These are phyloP conservation scores for Sarcophaga bullata DNA, from an alignment of 1,140 invertebrate species.

Conservation along the genomic window DNA sequence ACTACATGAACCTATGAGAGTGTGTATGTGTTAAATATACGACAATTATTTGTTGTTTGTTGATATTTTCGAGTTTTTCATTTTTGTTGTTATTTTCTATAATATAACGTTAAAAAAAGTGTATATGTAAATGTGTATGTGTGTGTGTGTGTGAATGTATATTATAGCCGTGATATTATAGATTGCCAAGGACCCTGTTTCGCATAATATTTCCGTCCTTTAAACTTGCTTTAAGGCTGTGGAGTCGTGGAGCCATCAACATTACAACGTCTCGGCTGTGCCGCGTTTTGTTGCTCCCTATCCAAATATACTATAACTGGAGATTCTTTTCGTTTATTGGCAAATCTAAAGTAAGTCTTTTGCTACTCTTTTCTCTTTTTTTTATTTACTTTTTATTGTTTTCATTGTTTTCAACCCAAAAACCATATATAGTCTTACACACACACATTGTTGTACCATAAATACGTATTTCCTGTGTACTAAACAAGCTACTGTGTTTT, in stretches of 20 bases:
- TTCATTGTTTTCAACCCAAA: not conserved
- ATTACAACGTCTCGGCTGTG: slow-evolving; percentile 53
- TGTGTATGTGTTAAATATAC: not conserved
- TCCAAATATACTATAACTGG: slow-evolving; percentile 58
- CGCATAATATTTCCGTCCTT: slow-evolving; percentile 30
- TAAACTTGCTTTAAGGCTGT: slow-evolving; percentile 36
- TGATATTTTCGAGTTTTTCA: too few relatives aligned
- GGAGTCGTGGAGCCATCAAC: slow-evolving; percentile 51
- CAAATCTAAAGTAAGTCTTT: slow-evolving; percentile 63
- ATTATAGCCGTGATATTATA: slow-evolving; percentile 19
- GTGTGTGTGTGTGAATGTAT: slow-evolving; percentile 22
- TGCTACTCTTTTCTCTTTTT: not conserved
- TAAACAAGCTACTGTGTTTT: not conserved
- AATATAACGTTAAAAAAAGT: not conserved
- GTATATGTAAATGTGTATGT: slow-evolving; percentile 1
- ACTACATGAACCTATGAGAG: not conserved
- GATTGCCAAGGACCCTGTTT: slow-evolving; percentile 44
- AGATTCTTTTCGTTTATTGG: slow-evolving; percentile 55
- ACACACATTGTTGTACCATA: not conserved
- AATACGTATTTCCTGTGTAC: slow-evolving; percentile 1
- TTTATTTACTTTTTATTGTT: slow-evolving; percentile 10
- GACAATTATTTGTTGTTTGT: too few relatives aligned
- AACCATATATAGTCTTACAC: not conserved
- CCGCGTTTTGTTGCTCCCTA: slow-evolving; percentile 60
- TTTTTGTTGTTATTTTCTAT: too few relatives aligned